A percentile compares a stretch with the other conserved stretches of the same genome.
These are phyloP conservation scores for Colinus virginianus DNA, from an alignment of 2,113 vertebrate genomes.

Conservation along the genomic window DNA sequence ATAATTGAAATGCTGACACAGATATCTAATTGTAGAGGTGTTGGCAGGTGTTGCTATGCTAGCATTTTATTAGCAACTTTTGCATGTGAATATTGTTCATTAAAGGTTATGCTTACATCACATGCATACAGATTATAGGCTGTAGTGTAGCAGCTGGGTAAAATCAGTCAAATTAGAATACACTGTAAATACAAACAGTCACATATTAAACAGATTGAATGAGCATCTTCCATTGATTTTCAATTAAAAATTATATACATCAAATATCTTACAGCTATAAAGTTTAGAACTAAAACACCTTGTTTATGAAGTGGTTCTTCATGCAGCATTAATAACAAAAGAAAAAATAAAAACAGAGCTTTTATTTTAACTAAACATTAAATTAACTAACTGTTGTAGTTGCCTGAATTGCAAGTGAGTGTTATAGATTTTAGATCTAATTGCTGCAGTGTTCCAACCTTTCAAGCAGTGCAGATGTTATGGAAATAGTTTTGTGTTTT, in stretches of 20 bases:
- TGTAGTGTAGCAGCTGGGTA: slow-evolving; percentile 22
- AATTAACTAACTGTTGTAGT: slow-evolving; percentile 35
- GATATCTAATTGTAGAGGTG: slow-evolving; percentile 57
- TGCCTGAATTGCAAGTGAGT: slow-evolving; percentile 29
- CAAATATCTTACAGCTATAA: slow-evolving; percentile 28
- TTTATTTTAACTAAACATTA: slow-evolving; percentile 61
- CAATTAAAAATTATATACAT: not conserved
- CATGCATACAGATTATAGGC: slow-evolving; percentile 10
- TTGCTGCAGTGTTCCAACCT: slow-evolving; percentile 61
- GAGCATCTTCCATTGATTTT: slow-evolving; percentile 12
- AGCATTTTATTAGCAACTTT: slow-evolving; percentile 46
- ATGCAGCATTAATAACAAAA: slow-evolving; percentile 37
- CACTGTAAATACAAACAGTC: slow-evolving; percentile 2
- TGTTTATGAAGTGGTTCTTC: not conserved
- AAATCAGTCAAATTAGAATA: slow-evolving; percentile 35
- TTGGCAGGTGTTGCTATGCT: slow-evolving; percentile 39
- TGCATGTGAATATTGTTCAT: slow-evolving; percentile 24
- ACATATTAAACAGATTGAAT: slow-evolving; percentile 46
- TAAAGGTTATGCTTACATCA: slow-evolving; percentile 47
- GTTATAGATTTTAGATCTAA: slow-evolving; percentile 62
- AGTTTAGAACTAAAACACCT: slow-evolving; percentile 36
- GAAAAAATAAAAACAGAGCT: slow-evolving; percentile 41
- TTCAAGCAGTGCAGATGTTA: slow-evolving; percentile 77
- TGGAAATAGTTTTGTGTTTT: slow-evolving; percentile 69
- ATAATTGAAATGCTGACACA: slow-evolving; percentile 64